Percentiles rank a stretch among this genome's conserved stretches.
phyloP scores from a whole-genome alignment of 1,140 invertebrate species.

The Drosophila parvula region DNA sequence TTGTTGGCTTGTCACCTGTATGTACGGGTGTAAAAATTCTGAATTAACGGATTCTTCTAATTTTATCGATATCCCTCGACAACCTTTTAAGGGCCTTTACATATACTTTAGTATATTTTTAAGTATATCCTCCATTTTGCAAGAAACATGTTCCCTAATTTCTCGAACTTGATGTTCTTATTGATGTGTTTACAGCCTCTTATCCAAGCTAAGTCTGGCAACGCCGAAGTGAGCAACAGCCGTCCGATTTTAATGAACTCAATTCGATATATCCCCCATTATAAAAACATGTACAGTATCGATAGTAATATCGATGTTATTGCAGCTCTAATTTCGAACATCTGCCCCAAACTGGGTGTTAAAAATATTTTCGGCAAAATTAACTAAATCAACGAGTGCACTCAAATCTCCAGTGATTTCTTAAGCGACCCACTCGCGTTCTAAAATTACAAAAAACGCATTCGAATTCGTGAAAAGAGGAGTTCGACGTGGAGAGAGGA shows the following conservation, averaged over 20 bases:
- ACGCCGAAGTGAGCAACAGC: too few relatives aligned
- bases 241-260: too few relatives aligned
- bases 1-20: too few relatives aligned
- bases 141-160: too few relatives aligned
- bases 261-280: too few relatives aligned
- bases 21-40: too few relatives aligned
- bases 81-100: too few relatives aligned
- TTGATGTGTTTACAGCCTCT: too few relatives aligned
- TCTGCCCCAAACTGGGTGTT: conserved; percentile 18
- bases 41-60: background rate
- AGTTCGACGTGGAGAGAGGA: conserved; percentile 15
- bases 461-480: background rate
- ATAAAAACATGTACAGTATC: background rate
- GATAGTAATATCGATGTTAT: background rate
- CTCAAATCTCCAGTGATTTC: conserved; percentile 35
- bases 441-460: background rate
- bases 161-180: too few relatives aligned
- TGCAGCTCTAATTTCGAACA: conserved; percentile 9
- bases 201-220: too few relatives aligned
- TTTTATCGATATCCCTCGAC: background rate
- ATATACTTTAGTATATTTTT: too few relatives aligned
- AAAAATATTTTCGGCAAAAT: conserved; percentile 35
- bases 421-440: conserved; percentile 6
- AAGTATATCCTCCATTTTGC: too few relatives aligned
- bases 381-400: conserved; percentile 27